A percentile compares a stretch with the other conserved stretches of the same genome.
Evolutionary conservation across 2,113 vertebrate species (phyloP).

Genomic region (Typhlomys cinereus): DNA sequence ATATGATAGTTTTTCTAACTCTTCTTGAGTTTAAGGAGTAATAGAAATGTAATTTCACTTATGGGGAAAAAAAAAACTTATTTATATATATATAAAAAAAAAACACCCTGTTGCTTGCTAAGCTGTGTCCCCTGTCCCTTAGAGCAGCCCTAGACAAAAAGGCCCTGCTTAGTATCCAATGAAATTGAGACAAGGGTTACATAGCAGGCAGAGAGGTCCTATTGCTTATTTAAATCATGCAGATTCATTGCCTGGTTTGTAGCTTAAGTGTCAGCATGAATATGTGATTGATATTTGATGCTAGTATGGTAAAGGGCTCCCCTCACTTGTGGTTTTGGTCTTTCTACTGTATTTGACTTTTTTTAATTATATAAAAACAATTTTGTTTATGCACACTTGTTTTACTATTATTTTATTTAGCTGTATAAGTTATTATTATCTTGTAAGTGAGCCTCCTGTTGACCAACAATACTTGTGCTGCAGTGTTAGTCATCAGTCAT

Average conservation of each 20-base stretch:
- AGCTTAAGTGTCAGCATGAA: neutral
- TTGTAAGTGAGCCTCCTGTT: neutral
- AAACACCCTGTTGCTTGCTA: too few relatives aligned
- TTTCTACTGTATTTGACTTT: neutral
- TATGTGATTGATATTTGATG: neutral
- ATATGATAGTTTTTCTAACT: neutral
- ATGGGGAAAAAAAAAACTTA: slow-evolving; percentile 12
- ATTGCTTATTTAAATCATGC: neutral
- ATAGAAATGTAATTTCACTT: slow-evolving; percentile 12
- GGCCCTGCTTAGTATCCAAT: neutral
- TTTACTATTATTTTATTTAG: slow-evolving; percentile 29
- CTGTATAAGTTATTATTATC: neutral
- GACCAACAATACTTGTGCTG: neutral
- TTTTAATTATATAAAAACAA: slow-evolving; percentile 2
- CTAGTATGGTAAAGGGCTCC: neutral
- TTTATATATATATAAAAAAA: too few relatives aligned
- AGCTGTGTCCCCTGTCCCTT: neutral
- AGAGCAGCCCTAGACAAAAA: neutral
- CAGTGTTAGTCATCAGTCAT: neutral
- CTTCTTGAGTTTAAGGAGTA: slow-evolving; percentile 28
- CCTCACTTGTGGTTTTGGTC: too few relatives aligned
- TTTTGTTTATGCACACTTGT: slow-evolving; percentile 16
- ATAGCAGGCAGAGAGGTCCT: neutral
- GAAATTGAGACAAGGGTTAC: slow-evolving; percentile 1
- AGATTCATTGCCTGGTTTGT: neutral